Evolutionary conservation across 2,797 vertebrate species (phyloP).

Genomic region (Bovichtus variegatus): DNA sequence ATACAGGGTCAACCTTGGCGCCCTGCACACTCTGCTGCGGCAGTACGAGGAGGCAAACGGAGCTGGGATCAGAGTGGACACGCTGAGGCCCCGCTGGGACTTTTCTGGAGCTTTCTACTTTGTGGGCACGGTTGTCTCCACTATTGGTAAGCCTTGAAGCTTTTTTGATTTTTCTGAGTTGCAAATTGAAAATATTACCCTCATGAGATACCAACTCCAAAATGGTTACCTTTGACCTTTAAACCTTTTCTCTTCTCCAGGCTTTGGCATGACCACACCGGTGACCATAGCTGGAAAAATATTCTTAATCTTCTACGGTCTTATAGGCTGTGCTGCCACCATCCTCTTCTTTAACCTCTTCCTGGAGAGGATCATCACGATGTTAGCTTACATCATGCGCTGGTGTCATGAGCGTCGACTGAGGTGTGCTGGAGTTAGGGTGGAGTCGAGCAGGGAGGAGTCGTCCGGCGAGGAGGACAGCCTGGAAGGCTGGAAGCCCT

Average conservation of each 20-base stretch:
- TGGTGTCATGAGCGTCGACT: conserved; percentile 87
- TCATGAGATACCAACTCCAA: not conserved
- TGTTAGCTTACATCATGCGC: conserved; percentile 88
- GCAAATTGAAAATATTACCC: not conserved
- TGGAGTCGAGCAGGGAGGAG: conserved; percentile 65
- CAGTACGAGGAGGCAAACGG: conserved; percentile 87
- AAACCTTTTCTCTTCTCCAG: conserved; percentile 60
- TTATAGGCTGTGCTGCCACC: conserved; percentile 87
- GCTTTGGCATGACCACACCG: conserved; percentile 90
- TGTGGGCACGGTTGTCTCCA: conserved; percentile 88
- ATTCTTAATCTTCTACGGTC: conserved; percentile 88
- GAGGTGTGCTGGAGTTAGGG: conserved; percentile 70
- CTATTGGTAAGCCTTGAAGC: conserved; percentile 82
- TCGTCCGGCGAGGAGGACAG: conserved; percentile 80
- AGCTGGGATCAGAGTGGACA: conserved; percentile 84
- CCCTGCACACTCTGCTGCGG: conserved; percentile 81
- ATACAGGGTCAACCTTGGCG: conserved; percentile 77
- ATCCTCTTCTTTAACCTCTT: conserved; percentile 91
- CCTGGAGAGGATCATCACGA: conserved; percentile 89
- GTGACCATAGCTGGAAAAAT: conserved; percentile 85
- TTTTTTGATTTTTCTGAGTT: not conserved
- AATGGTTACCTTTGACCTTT: not conserved
- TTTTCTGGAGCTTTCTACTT: conserved; percentile 89
- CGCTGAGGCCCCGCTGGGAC: conserved; percentile 86
- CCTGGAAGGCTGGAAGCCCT: conserved; percentile 88